Conservation (phyloP, 1,140 invertebrate genomes). For the Monochamus saltuarius region DNA sequence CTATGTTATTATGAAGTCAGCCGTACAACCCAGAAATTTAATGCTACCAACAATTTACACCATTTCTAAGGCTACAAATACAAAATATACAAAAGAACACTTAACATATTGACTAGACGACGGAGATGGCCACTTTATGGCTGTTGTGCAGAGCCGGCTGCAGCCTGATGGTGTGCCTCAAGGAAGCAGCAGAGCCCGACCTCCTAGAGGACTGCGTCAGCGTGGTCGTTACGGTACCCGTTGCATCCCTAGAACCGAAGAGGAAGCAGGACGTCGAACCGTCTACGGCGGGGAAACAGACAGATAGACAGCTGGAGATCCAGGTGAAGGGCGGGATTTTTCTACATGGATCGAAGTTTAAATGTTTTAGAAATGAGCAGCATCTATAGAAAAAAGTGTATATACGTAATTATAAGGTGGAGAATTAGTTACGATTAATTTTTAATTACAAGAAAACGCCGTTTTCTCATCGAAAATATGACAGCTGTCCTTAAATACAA, state of each 20-base stretch:
- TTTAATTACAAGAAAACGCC: no score
- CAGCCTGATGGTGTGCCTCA: constrained; percentile 47
- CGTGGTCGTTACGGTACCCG: constrained; percentile 47
- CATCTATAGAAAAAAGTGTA: constrained; percentile 30
- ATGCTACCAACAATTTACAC: no score
- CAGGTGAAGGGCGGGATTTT: constrained; percentile 49
- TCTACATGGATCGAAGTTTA: constrained; percentile 43
- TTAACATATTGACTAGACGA: constrained; percentile 31
- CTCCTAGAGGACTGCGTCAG: constrained; percentile 46
- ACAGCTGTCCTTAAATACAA: no score
- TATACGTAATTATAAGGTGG: background rate
- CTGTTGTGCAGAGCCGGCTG: constrained; percentile 39
- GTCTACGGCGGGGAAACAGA: constrained; percentile 41
- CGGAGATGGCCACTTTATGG: constrained; percentile 44
- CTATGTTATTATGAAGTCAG: no score
- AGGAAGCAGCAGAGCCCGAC: constrained; percentile 41
- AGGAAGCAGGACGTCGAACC: constrained; percentile 37
- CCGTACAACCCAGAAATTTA: no score
- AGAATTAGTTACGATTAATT: no score
- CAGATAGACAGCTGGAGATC: constrained; percentile 43
- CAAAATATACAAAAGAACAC: no score
- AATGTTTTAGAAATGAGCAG: constrained; percentile 38
- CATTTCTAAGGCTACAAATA: no score
- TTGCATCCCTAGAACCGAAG: constrained; percentile 41
- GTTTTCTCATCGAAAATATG: no score